Evolutionary conservation across 2,888 invertebrate genomes (phyloP), one percentile per base, ranked within the genome.

Genomic region (Muschampia plurimacula): DNA sequence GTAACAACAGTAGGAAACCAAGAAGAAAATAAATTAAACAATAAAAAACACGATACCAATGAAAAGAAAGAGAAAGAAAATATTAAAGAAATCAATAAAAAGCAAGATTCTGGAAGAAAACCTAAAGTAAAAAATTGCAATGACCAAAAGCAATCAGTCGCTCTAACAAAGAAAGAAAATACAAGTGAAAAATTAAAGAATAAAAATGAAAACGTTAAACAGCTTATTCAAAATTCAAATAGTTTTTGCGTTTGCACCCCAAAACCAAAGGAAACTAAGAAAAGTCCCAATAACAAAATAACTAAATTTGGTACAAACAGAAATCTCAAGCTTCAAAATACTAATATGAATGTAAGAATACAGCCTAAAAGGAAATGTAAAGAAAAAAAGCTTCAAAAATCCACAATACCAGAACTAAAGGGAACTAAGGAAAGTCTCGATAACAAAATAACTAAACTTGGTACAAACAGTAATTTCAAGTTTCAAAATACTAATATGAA

Each of bases 121-220:
- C 57, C 28, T 10, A 57, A 57, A 57, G 57, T 57, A 57, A 57
- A 28, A 10, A 57, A 57, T 28, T 57, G 57, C 57, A 57, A 57
- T 28, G 57, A 57, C 12, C 57, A 57, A 28, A 57, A 57, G 12
- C 57, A 57, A 57, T 57, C 57, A 6, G 12, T 10, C 28, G 1
- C 32, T 32, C 2, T 28, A 12, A 28, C 57, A 12, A 57, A 12
- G 12, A 57, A 57, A 12, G 28, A 5, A 28, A 57, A 57, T 57
- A 55, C 9, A 10, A 57, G 55, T 12, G 28, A 57, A 28, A 28
- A 57, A 28, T 28, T 28, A 12, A 57, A 57, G 22, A 57, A 28
- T 4, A 57, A 57, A 28, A 57, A 57, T 28, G 57, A 57, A 28
- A 28, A 57, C 3, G 22, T 4, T 5, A 57, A 57, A 57, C 57